Conservation (phyloP, 2,113 vertebrate genomes). For the Mirounga angustirostris region DNA sequence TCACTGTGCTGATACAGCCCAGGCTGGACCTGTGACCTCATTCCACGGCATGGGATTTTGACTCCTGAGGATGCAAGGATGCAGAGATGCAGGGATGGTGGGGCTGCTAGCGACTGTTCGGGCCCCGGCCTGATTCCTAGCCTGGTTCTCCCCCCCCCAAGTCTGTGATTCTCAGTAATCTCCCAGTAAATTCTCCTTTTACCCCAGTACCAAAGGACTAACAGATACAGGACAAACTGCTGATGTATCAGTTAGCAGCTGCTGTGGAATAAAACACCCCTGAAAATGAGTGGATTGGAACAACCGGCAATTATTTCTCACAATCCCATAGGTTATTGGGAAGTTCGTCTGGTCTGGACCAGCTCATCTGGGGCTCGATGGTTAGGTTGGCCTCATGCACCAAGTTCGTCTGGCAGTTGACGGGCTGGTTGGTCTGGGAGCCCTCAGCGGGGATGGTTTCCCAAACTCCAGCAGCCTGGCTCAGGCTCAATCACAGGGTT, state of each 20-base stretch:
- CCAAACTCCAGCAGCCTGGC: not conserved
- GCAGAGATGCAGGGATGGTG: no score
- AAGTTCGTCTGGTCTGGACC: not conserved
- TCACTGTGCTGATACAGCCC: not conserved
- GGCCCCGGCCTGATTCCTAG: not conserved
- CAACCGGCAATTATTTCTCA: not conserved
- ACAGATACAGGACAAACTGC: not conserved
- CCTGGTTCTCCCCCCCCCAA: not conserved
- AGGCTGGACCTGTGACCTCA: not conserved
- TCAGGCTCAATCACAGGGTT: not conserved
- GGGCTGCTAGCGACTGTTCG: not conserved
- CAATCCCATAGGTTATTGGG: not conserved
- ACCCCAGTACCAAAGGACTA: not conserved
- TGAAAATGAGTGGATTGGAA: not conserved
- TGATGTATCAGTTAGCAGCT: not conserved
- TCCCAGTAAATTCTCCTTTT: not conserved
- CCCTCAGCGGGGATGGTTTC: not conserved
- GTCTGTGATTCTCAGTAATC: not conserved
- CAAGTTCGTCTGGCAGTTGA: not conserved
- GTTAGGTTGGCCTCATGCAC: not conserved
- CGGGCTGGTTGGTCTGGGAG: not conserved
- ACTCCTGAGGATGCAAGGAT: not conserved
- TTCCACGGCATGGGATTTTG: not conserved
- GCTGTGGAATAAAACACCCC: not conserved
- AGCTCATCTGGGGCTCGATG: not conserved